Evolutionary conservation across 2,113 vertebrate species (phyloP), one percentile per base, ranked within the genome.

Genomic region (Glareola pratincola): DNA sequence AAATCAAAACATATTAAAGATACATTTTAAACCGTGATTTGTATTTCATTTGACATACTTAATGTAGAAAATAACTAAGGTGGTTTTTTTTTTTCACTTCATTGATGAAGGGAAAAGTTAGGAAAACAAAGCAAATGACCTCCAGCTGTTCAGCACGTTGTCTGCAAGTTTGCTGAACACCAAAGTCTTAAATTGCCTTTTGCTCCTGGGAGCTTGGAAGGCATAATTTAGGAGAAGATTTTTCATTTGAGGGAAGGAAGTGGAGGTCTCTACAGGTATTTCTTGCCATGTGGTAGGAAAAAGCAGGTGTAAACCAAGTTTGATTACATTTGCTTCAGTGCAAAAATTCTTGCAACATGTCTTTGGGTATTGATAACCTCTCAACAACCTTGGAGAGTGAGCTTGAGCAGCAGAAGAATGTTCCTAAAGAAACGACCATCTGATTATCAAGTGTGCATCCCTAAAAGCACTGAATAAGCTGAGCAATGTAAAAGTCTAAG

Each of bases 141-240:
- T 92, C 91, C 91, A 96, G 96, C 93, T 98, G 91, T 69, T 97
- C 85, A 92, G 45, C 85, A 66, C 93, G 92, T 96, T 97, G 82
- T 92, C 88, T 96, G 75, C 85, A 96, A 78, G 92, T 97, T 95
- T 91, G 47, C 83, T 94, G 89, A 96, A 84, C 45, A 94, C 93
- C 72, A 90, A 93, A 96, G 71, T 79, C 88, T 98, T 98, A 93
- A 96, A 93, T 97, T 97, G 63, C 62, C 41, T 95, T 93, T 71
- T 89, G 88, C 86, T 96, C 63, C 53, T 68, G 68, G 88, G 36
- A 96, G 56, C 39, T 88, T 93, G 75, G 76, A 93, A 92, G 69
- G 75, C 89, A 84, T 97, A 97, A 98, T 98, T 97, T 92, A 91
- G 86, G 85, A 80, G 72, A 89, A 93, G 50, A 85, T 97, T 98